Percentiles rank a stretch among this genome's conserved stretches.
Conservation (phyloP, 1,140 invertebrate genomes). For the Adoxophyes honmai region DNA sequence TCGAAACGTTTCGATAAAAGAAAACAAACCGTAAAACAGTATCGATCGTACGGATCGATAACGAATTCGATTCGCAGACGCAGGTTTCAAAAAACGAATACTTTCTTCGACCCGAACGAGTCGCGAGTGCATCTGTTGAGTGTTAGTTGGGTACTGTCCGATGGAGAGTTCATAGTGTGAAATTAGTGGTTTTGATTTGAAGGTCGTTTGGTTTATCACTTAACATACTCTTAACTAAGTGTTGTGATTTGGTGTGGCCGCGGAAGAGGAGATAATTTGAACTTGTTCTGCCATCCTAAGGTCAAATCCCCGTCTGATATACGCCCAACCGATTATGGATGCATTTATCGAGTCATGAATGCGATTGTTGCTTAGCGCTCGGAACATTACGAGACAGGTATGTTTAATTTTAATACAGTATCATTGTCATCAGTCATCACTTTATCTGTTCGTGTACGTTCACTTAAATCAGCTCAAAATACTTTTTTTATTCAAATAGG, state of each 20-base stretch:
- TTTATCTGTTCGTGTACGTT: no score
- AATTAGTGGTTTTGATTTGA: background rate
- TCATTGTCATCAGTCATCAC: no score
- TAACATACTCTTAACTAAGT: background rate
- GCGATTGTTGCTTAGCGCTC: background rate
- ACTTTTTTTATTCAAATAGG: no score
- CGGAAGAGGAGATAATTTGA: slow-evolving; percentile 20
- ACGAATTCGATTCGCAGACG: slow-evolving; percentile 26
- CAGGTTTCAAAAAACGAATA: slow-evolving; percentile 33
- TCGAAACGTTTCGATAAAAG: no score
- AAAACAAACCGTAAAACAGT: background rate
- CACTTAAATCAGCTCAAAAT: no score
- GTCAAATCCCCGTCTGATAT: slow-evolving; percentile 26
- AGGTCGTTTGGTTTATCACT: background rate
- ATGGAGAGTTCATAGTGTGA: background rate
- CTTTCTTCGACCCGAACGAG: slow-evolving; percentile 35
- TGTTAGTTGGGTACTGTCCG: no score
- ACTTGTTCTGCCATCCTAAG: slow-evolving; percentile 35
- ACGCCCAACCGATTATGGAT: slow-evolving; percentile 9
- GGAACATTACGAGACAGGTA: background rate
- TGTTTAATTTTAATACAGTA: background rate
- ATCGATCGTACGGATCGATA: slow-evolving; percentile 22
- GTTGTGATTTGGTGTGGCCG: background rate
- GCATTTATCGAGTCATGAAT: background rate
- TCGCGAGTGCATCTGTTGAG: slow-evolving; percentile 22